Percentiles rank a stretch among this genome's conserved stretches.
phyloP scores from a whole-genome alignment of 2,888 invertebrate species.

The Acanthopleura granulata region DNA sequence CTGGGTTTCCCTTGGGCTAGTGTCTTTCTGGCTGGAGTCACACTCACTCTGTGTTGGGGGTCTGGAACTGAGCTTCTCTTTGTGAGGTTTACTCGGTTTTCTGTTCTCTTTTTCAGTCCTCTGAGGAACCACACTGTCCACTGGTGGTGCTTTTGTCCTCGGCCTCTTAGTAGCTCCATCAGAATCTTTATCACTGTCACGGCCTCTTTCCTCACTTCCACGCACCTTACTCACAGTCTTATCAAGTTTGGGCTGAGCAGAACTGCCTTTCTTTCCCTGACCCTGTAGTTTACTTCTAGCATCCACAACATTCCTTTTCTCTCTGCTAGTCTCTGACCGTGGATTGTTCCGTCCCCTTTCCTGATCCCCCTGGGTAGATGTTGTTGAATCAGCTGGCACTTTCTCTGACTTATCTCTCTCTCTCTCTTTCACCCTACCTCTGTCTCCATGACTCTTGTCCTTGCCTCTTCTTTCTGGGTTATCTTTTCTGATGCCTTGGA shows the following conservation, averaged over 20 bases:
- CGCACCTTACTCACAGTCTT: slow-evolving; percentile 49
- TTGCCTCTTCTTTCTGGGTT: slow-evolving; percentile 69
- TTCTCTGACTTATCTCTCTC: neutral
- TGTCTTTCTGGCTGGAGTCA: neutral
- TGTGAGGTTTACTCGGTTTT: slow-evolving; percentile 45
- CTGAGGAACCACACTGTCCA: neutral
- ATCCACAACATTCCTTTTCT: neutral
- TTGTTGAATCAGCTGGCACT: neutral
- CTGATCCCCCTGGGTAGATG: neutral
- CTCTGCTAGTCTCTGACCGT: neutral
- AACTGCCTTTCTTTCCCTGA: slow-evolving; percentile 70
- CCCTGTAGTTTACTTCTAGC: slow-evolving; percentile 34
- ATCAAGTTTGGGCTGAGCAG: slow-evolving; percentile 66
- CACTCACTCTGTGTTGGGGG: neutral
- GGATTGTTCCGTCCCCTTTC: neutral
- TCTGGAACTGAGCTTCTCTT: neutral
- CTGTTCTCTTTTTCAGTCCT: slow-evolving; percentile 15
- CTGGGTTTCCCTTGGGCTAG: neutral
- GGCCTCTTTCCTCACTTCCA: slow-evolving; percentile 50
- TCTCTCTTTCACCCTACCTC: neutral
- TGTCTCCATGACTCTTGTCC: slow-evolving; percentile 44
- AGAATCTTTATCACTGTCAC: slow-evolving; percentile 14
- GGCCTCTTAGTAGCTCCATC: neutral
- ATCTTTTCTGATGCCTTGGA: slow-evolving; percentile 65
- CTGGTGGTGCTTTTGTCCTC: slow-evolving; percentile 9